Evolutionary conservation across 2,888 invertebrate genomes (phyloP).

Genomic region (Ametastegia equiseti): DNA sequence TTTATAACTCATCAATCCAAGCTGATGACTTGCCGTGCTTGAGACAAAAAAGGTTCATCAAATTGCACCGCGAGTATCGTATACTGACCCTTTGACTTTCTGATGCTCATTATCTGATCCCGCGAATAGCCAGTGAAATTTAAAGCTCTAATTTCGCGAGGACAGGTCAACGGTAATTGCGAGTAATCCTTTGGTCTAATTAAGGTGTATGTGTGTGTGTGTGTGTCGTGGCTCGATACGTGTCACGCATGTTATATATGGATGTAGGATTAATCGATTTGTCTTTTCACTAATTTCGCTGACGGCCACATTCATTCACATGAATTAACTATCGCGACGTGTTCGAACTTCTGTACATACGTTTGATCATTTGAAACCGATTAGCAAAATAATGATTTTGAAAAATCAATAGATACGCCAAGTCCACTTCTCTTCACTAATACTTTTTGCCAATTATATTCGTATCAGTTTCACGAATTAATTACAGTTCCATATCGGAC

Average conservation of each 20-base stretch:
- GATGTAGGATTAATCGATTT: no score
- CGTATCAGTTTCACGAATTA: no score
- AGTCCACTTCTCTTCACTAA: no score
- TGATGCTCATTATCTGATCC: background rate
- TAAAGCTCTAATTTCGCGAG: constrained; percentile 1
- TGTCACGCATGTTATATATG: background rate
- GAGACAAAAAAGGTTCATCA: background rate
- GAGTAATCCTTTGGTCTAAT: background rate
- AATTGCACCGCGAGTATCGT: constrained; percentile 5
- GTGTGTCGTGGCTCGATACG: no score
- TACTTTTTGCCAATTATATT: no score
- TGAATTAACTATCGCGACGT: background rate
- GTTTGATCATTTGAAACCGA: background rate
- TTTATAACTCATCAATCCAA: background rate
- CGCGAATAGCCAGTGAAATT: background rate
- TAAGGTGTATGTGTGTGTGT: background rate
- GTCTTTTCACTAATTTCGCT: background rate
- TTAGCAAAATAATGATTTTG: no score
- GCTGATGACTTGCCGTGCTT: background rate
- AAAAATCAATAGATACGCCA: no score
- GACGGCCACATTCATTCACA: background rate
- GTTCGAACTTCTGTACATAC: background rate
- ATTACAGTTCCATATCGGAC: no score
- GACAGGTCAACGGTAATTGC: constrained; percentile 1
- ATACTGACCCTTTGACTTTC: background rate